Base-by-base conservation (phyloP, 1,140 invertebrate genomes). In the Popillia japonica region DNA sequence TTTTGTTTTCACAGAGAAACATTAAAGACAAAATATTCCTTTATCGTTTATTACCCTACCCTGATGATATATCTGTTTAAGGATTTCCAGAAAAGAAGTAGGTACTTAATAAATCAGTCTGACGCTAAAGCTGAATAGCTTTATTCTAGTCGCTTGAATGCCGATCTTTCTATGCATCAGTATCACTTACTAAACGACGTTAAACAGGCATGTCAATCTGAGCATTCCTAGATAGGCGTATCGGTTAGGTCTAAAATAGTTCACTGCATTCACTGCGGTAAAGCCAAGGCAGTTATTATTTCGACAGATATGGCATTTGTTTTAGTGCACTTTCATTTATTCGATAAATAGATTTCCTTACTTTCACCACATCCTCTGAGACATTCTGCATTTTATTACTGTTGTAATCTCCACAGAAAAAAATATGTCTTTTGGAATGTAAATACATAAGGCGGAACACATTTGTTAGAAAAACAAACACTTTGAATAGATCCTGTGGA, bases 171-270 rank as follows among this genome's bases (percentile, higher is more conserved):
- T 14, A 22, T 68, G 61, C 48, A 17, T 20, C 9, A 23, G 61
- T 68, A 68, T 68, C 61, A 22, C 61, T 34, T 27, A 68, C 61
- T 68, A 68, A 68, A 22, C 27, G 61, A 68, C 61, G 61, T 68
- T 68, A 68, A 68, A 68, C 61, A 68, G 61, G 22, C 61, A 68
- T 68, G 61, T 68, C 61, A 68, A 27, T 68, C 20, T 20, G 61
- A 22, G 17, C 61, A 68, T 68, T 68, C 61, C 61, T 68, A 68
- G 61, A 68, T 68, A 68, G 20, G 27, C 11, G 9, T 68, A 68
- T 68, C 61, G 22, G 20, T 68, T 68, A 68, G 17, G 22, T 68
- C 61, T 68, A 68, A 68, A 68, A 68, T 68, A 22, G 22, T 68
- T 23, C 20, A 22, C 22, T 68, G 22, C 61, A 22, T 23, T 68